Percentiles rank a stretch among this genome's conserved stretches.
These are phyloP conservation scores for Melanotaenia trifasciata DNA, from an alignment of 2,797 vertebrate genomes.

Conservation along the genomic window DNA sequence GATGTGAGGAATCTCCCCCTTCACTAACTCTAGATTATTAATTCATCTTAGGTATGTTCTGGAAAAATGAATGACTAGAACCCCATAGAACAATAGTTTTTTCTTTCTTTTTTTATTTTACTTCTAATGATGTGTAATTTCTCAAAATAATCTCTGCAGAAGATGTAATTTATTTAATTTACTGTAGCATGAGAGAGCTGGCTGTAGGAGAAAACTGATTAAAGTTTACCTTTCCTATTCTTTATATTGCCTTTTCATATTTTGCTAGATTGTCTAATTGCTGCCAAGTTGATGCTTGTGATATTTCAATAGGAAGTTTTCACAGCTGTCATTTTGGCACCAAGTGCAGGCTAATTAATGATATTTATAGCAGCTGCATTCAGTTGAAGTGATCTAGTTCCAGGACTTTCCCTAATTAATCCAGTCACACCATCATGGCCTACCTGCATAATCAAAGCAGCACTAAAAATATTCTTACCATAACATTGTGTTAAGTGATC, in stretches of 20 bases:
- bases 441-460: conserved; percentile 4
- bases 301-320: conserved; percentile 18
- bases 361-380: conserved; percentile 27
- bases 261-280: conserved; percentile 9
- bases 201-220: not conserved
- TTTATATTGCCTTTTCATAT: conserved; percentile 2
- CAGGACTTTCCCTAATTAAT: conserved; percentile 11
- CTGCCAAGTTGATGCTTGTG: not conserved
- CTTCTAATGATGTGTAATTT: not conserved
- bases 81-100: not conserved
- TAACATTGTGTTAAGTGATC: conserved; percentile 8
- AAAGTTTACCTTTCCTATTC: not conserved
- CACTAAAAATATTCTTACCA: conserved; percentile 15
- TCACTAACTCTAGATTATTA: not conserved
- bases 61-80: not conserved
- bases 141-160: not conserved
- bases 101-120: too few relatives aligned
- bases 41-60: not conserved
- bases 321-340: conserved; percentile 18
- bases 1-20: not conserved
- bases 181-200: conserved; percentile 5
- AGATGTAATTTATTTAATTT: conserved; percentile 5
- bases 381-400: conserved; percentile 1
- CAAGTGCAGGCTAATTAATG: conserved; percentile 11
- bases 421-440: not conserved